Evolutionary conservation across 2,888 invertebrate species (phyloP), one percentile per base, ranked within the genome.

Genomic region (Pycnomerus fuliginosus): DNA sequence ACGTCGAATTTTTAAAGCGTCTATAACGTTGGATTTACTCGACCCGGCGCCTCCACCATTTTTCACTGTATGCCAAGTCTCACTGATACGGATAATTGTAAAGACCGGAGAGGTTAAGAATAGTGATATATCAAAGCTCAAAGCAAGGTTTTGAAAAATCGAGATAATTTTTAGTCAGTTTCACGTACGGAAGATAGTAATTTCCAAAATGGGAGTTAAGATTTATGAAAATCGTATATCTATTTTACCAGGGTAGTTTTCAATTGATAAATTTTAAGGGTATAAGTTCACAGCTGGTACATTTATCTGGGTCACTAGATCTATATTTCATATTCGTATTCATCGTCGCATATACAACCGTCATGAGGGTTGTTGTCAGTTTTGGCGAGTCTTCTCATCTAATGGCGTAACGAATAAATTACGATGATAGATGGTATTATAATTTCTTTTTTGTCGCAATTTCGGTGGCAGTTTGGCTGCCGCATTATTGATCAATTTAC

Each of bases 321-420:
- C 62, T 61, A 62, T 61, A 63, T 62, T 60, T 62, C 61, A 63
- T 58, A 60, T 60, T 61, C 57, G 56, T 60, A 60, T 62, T 62
- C 57, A 61, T 58, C 55, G 51, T 56, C 42, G 53, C 51, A 55
- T 52, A 52, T 46, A 55, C 49, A 50, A 50, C 48, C 56, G 50
- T 58, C 57, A 60, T 58, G 52, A 57, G 58, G 54, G 56, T 56
- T 56, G 56, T 54, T 56, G 53, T 55, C 56, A 52, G 52, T 55
- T 53, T 51, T 46, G 47, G 47, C 46, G 50, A 53, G 48, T 54
- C 50, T 52, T 49, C 53, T 52, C 58, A 50, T 57, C 56, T 52
- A n/a, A 57, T 36, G 53, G 44, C 53, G 45, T 55, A 59, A 61
- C 60, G 55, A 61, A 61, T 59, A 61, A 57, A 60, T 58, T 60